phyloP scores from a whole-genome alignment of 2,113 vertebrate species.

The Scomber scombrus region DNA sequence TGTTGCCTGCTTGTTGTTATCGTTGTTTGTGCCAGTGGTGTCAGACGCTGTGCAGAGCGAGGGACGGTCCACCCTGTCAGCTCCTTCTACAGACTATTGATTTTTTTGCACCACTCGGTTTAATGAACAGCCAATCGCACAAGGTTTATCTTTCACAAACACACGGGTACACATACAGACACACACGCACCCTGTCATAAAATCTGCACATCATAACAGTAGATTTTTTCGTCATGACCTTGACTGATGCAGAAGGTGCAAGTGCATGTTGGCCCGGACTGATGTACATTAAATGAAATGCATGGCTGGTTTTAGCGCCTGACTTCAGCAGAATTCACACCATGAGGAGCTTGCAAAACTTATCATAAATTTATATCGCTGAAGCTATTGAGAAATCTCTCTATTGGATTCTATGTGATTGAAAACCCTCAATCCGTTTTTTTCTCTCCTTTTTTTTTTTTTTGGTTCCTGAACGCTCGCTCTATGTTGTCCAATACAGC shows the following conservation, averaged over 20 bases:
- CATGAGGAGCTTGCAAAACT: slow-evolving; percentile 34
- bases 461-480: slow-evolving; percentile 27
- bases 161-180: slow-evolving; percentile 7
- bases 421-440: slow-evolving; percentile 37
- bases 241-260: slow-evolving; percentile 60
- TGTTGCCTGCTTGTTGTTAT: slow-evolving; percentile 51
- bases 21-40: slow-evolving; percentile 49
- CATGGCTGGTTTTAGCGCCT: slow-evolving; percentile 66
- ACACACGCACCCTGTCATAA: slow-evolving; percentile 33
- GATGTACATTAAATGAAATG: slow-evolving; percentile 64
- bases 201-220: slow-evolving; percentile 72
- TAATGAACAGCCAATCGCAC: slow-evolving; percentile 75
- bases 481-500: background rate
- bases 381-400: slow-evolving; percentile 33
- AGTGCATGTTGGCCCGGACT: slow-evolving; percentile 22
- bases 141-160: slow-evolving; percentile 68
- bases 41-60: slow-evolving; percentile 36
- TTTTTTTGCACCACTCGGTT: slow-evolving; percentile 77
- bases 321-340: slow-evolving; percentile 69
- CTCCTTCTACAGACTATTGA: slow-evolving; percentile 74
- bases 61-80: slow-evolving; percentile 65
- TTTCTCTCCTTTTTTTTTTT: background rate
- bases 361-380: slow-evolving; percentile 40
- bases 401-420: background rate
- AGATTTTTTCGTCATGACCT: slow-evolving; percentile 69